phyloP scores from a whole-genome alignment of 2,797 vertebrate genomes.

The Glyptemys insculpta region DNA sequence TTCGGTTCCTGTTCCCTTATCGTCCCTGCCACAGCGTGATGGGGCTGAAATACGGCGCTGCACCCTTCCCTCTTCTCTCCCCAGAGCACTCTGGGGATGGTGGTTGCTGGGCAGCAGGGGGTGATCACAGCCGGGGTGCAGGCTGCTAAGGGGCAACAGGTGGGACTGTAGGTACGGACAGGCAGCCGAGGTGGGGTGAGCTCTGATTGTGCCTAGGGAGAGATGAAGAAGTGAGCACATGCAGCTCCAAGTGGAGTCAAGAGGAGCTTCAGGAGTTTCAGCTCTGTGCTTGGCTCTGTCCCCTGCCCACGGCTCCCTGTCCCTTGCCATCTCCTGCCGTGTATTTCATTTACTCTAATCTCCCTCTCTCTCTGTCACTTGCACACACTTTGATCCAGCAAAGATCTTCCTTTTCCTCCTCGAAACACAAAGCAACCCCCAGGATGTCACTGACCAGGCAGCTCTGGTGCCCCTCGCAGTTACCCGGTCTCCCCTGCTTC shows the following conservation, averaged over 20 bases:
- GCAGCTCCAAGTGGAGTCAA: neutral
- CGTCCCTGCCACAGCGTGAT: neutral
- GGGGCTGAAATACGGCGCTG: neutral
- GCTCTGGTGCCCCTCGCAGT: neutral
- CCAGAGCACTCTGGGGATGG: neutral
- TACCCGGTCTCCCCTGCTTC: neutral
- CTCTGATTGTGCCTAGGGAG: neutral
- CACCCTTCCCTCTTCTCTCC: neutral
- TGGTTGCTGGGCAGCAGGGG: neutral
- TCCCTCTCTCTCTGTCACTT: neutral
- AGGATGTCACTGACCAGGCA: neutral
- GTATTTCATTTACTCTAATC: neutral
- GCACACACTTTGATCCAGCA: neutral
- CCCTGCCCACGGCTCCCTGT: neutral
- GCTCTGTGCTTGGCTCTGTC: neutral
- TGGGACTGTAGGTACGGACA: neutral
- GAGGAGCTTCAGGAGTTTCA: neutral
- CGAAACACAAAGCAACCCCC: fast-evolving
- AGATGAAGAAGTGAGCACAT: neutral
- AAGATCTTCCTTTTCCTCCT: no score
- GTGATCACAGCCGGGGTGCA: no score
- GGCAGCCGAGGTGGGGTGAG: neutral
- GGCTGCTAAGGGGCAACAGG: neutral
- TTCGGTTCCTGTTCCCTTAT: neutral
- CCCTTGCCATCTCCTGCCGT: neutral